Evolutionary conservation across 2,888 invertebrate genomes (phyloP).

Genomic region (Chrysodeixis includens): DNA sequence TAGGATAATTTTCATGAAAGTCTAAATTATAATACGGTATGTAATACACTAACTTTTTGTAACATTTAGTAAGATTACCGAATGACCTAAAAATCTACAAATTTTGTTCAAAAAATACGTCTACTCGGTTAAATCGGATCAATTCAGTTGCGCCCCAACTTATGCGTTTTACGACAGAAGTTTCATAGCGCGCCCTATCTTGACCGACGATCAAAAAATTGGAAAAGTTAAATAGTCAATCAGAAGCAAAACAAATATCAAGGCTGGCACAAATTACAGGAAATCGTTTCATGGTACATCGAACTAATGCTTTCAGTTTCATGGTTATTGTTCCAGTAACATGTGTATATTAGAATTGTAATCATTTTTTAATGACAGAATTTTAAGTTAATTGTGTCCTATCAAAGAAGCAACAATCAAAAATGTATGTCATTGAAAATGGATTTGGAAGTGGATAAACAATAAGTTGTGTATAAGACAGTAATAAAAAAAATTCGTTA

Average conservation of each 20-base stretch:
- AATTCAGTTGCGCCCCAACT: neutral
- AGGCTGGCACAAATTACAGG: conserved; percentile 43
- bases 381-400: too few relatives aligned
- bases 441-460: too few relatives aligned
- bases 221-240: conserved; percentile 49
- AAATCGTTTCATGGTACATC: conserved; percentile 34
- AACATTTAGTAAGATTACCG: neutral
- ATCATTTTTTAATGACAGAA: neutral
- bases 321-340: conserved; percentile 6
- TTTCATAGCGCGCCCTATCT: conserved; percentile 41
- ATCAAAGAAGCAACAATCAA: too few relatives aligned
- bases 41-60: too few relatives aligned
- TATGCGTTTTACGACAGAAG: conserved; percentile 10
- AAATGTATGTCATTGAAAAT: too few relatives aligned
- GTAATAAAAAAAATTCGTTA: too few relatives aligned
- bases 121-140: neutral
- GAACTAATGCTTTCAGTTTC: neutral
- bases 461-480: too few relatives aligned
- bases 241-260: conserved; percentile 20
- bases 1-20: too few relatives aligned
- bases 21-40: too few relatives aligned
- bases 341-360: neutral
- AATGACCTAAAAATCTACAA: neutral
- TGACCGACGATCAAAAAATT: conserved; percentile 38
- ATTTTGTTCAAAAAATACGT: neutral